Conservation (phyloP, 2,113 vertebrate species). For the Colossoma macropomum region DNA sequence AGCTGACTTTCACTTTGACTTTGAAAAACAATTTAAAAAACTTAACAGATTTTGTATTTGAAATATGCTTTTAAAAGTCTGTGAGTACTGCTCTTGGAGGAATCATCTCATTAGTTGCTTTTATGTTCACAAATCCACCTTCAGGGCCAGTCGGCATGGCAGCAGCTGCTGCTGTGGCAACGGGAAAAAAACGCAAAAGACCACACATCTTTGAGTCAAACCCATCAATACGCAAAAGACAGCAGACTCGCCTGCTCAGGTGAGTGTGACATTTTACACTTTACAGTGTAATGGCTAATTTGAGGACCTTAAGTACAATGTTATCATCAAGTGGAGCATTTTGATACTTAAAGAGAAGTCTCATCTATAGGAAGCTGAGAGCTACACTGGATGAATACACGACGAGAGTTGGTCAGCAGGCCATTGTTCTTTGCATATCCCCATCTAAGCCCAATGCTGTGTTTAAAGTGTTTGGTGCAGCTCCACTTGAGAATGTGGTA, state of each 20-base stretch:
- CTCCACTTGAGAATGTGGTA: conserved; percentile 97
- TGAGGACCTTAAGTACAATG: not conserved
- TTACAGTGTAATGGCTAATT: not conserved
- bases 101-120: not conserved
- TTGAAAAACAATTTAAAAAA: too few species aligned
- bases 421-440: conserved; percentile 96
- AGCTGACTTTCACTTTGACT: too few species aligned
- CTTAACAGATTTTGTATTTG: too few species aligned
- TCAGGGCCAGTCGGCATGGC: conserved; percentile 98
- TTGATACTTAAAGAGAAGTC: not conserved
- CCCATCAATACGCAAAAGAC: conserved; percentile 95
- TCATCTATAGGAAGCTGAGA: conserved; percentile 86
- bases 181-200: conserved; percentile 94
- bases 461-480: conserved; percentile 97
- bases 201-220: conserved; percentile 98
- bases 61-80: not conserved
- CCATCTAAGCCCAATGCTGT: conserved; percentile 97
- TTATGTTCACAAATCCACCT: conserved; percentile 43
- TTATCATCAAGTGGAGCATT: not conserved
- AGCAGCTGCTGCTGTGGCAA: conserved; percentile 95
- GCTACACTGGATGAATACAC: conserved; percentile 97
- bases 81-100: too few species aligned
- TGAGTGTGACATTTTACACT: conserved; percentile 64
- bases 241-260: conserved; percentile 96
- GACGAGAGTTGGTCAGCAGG: conserved; percentile 96